Percentiles rank a stretch among this genome's conserved stretches.
These are phyloP conservation scores for Gymnoscopelus braueri DNA, from an alignment of 2,797 vertebrate genomes.

Conservation along the genomic window DNA sequence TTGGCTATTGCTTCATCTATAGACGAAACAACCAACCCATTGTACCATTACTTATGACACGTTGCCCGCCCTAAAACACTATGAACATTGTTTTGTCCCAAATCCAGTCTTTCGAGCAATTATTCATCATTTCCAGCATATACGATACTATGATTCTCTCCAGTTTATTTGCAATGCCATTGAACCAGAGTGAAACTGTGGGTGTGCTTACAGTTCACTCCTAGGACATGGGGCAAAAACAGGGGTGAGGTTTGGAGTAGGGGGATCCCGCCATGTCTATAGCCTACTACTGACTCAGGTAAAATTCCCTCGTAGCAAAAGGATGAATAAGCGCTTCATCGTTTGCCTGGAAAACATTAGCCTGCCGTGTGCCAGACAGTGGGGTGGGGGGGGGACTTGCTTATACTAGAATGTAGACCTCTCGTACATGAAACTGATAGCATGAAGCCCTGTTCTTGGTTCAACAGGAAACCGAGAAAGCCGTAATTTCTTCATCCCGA, in stretches of 20 bases:
- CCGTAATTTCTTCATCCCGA: slow-evolving; percentile 22
- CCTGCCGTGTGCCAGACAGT: slow-evolving; percentile 38
- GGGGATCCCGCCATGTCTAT: slow-evolving; percentile 28
- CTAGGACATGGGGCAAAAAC: slow-evolving; percentile 11
- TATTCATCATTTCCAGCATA: slow-evolving; percentile 26
- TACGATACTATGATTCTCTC: slow-evolving; percentile 31
- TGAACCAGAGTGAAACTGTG: background rate
- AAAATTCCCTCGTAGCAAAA: slow-evolving; percentile 58
- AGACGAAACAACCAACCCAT: background rate
- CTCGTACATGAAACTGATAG: slow-evolving; percentile 6
- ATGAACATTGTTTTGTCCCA: background rate
- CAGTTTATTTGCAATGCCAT: background rate
- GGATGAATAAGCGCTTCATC: slow-evolving; percentile 67
- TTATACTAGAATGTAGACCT: slow-evolving; percentile 23
- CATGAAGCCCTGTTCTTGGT: slow-evolving; percentile 44
- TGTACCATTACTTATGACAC: background rate
- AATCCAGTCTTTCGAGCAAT: slow-evolving; percentile 1
- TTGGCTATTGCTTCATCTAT: no score
- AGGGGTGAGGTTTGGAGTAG: slow-evolving; percentile 42
- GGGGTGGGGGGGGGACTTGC: slow-evolving; percentile 9
- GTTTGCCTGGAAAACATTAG: slow-evolving; percentile 74
- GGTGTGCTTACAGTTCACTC: slow-evolving; percentile 19
- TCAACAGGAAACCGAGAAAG: slow-evolving; percentile 40
- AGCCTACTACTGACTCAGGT: slow-evolving; percentile 70
- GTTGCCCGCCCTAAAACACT: background rate